These are phyloP conservation scores for Chauna torquata DNA, from an alignment of 2,113 vertebrate genomes.

Conservation along the genomic window DNA sequence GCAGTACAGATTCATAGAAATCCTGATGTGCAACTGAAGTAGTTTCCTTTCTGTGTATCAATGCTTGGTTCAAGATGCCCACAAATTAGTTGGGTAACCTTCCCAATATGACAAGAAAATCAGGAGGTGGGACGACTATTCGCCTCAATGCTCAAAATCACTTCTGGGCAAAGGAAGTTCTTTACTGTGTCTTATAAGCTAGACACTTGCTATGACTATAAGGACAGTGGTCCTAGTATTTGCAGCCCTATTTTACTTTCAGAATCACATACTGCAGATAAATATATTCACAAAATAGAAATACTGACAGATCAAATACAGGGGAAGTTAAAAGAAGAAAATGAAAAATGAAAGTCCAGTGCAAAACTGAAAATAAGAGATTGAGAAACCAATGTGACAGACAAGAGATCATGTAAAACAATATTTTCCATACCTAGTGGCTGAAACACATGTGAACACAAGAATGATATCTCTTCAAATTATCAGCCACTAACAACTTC, in stretches of 20 bases:
- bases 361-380: not conserved
- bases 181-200: not conserved
- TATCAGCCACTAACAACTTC: not conserved
- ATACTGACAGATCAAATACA: not conserved
- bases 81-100: not conserved
- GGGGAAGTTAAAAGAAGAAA: not conserved
- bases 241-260: not conserved
- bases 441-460: not conserved
- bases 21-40: not conserved
- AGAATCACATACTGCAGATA: not conserved
- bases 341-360: not conserved
- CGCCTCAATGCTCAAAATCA: not conserved
- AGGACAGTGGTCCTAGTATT: not conserved
- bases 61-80: not conserved
- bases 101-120: not conserved
- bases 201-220: not conserved
- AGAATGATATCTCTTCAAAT: not conserved
- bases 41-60: not conserved
- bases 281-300: not conserved
- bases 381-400: not conserved
- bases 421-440: not conserved
- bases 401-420: not conserved
- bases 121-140: not conserved
- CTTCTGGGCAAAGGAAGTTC: not conserved
- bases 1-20: not conserved